phyloP scores from a whole-genome alignment of 2,888 invertebrate genomes.

The Ophion ellenae region DNA sequence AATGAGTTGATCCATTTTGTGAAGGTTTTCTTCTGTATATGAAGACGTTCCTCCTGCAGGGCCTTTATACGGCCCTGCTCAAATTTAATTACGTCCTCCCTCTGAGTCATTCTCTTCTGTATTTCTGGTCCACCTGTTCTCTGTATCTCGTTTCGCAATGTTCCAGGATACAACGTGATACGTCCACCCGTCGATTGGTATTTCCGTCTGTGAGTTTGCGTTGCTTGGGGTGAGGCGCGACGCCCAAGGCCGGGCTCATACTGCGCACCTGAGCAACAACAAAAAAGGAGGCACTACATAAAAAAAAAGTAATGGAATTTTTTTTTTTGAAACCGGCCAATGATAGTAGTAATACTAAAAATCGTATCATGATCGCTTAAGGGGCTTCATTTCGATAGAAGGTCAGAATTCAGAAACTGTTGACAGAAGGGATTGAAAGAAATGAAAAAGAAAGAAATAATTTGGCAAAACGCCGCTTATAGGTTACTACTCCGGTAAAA shows the following conservation, averaged over 20 bases:
- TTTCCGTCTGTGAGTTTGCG: conserved; percentile 60
- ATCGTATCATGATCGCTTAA: too few relatives aligned
- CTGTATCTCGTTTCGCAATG: conserved; percentile 71
- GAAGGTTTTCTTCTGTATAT: conserved; percentile 99
- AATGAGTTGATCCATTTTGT: conserved; percentile 99
- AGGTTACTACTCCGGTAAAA: too few relatives aligned
- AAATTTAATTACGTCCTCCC: conserved; percentile 96
- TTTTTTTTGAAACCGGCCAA: background rate
- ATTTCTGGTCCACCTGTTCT: conserved; percentile 82
- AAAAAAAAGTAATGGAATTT: background rate
- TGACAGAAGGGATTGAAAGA: too few relatives aligned
- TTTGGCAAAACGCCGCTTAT: too few relatives aligned
- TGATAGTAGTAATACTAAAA: too few relatives aligned
- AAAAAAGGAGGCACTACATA: conserved; percentile 26
- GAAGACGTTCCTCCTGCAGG: conserved; percentile 97
- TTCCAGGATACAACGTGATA: conserved; percentile 65
- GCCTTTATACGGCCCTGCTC: conserved; percentile 98
- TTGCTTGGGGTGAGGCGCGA: conserved; percentile 79
- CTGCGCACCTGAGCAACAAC: conserved; percentile 78
- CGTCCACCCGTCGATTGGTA: conserved; percentile 63
- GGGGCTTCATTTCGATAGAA: too few relatives aligned
- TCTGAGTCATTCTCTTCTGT: conserved; percentile 93
- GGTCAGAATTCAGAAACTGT: too few relatives aligned
- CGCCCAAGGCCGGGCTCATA: conserved; percentile 82
- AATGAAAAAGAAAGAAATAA: too few relatives aligned